A percentile compares a stretch with the other conserved stretches of the same genome.
Conservation (phyloP, 2,888 invertebrate species). For the Synanthedon andrenaeformis region DNA sequence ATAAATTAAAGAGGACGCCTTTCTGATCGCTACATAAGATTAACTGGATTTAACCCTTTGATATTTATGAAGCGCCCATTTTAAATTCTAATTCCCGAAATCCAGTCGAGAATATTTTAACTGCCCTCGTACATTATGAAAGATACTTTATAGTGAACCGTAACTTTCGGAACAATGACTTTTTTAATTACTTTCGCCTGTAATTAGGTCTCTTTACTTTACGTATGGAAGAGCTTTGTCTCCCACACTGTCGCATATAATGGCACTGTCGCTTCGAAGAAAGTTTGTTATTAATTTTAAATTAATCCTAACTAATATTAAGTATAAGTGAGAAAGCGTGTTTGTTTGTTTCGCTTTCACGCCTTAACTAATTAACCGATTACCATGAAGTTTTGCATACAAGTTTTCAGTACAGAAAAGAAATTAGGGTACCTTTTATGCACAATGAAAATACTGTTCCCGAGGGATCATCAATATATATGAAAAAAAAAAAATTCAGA, state of each 20-base stretch:
- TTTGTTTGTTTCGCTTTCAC: no score
- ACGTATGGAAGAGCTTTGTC: not conserved
- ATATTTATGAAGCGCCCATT: constrained; percentile 1
- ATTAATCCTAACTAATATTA: no score
- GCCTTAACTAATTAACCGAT: no score
- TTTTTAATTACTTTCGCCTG: not conserved
- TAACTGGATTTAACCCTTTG: constrained; percentile 1
- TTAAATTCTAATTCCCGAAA: constrained; percentile 1
- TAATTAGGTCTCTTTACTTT: not conserved
- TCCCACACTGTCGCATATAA: not conserved
- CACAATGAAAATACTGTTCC: no score
- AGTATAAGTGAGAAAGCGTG: no score
- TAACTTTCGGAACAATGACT: not conserved
- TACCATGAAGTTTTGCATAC: no score
- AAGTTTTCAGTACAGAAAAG: no score
- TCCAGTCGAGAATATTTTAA: not conserved
- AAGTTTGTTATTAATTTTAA: no score
- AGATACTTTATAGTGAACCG: not conserved
- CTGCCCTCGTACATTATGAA: not conserved
- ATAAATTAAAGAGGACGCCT: constrained; percentile 4
- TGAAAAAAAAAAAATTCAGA: no score
- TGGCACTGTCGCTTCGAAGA: not conserved
- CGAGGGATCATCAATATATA: no score
- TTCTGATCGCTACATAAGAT: not conserved
- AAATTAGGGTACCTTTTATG: no score